Evolutionary conservation across 2,113 vertebrate genomes (phyloP).

Genomic region (Tympanuchus pallidicinctus): DNA sequence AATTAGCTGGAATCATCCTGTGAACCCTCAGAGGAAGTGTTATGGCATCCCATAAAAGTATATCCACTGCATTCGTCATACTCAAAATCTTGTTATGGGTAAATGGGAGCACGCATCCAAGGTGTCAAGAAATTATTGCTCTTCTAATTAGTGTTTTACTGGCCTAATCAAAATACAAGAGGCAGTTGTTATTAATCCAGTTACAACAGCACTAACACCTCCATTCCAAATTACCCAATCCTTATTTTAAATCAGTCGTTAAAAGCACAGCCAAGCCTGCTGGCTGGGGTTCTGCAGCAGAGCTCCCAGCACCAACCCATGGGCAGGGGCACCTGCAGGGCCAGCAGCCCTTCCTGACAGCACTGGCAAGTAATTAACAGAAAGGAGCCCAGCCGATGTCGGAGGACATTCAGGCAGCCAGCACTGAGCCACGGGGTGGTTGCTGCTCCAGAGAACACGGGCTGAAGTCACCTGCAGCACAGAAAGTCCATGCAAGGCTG

Average conservation of each 20-base stretch:
- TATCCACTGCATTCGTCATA: not conserved
- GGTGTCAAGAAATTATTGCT: not conserved
- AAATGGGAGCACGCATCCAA: not conserved
- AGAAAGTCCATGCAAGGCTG: rapidly evolving
- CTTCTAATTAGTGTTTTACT: not conserved
- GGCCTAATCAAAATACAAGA: not conserved
- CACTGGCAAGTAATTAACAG: not conserved
- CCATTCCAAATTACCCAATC: not conserved
- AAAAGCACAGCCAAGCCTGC: not conserved
- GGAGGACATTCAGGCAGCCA: not conserved
- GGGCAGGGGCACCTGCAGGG: too few species aligned
- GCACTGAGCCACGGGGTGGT: rapidly evolving
- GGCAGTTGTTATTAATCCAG: not conserved
- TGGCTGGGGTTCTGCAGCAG: not conserved
- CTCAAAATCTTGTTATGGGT: not conserved
- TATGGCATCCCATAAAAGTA: not conserved
- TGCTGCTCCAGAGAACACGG: rapidly evolving
- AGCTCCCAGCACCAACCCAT: rapidly evolving
- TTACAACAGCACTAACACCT: not conserved
- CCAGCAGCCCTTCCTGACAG: too few species aligned
- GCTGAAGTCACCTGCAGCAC: rapidly evolving
- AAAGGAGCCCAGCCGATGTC: not conserved
- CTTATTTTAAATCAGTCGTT: not conserved
- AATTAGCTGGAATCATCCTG: conserved; percentile 1
- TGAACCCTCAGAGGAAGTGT: not conserved